A percentile compares a stretch with the other conserved stretches of the same genome.
Conservation (phyloP, 2,113 vertebrate genomes). For the Silurus glanis region DNA sequence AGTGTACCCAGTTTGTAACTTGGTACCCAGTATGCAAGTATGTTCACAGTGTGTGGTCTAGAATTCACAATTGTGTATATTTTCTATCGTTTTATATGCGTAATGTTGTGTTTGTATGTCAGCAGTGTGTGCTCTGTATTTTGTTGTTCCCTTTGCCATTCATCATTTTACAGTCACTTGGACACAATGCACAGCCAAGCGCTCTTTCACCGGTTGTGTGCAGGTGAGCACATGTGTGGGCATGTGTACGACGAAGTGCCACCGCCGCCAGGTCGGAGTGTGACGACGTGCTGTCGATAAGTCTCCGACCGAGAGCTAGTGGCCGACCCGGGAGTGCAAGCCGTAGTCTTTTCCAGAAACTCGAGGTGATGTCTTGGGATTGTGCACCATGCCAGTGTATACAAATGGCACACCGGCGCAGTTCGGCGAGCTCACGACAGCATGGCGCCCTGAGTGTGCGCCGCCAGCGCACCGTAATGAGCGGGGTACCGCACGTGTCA, state of each 20-base stretch:
- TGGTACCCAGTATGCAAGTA: background rate
- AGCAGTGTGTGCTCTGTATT: constrained; percentile 44
- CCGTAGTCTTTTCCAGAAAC: constrained; percentile 86
- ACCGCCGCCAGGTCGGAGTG: constrained; percentile 84
- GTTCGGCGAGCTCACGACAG: constrained; percentile 76
- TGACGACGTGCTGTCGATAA: constrained; percentile 90
- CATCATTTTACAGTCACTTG: constrained; percentile 3
- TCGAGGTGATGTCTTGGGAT: constrained; percentile 75
- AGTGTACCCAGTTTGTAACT: background rate
- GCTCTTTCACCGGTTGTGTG: constrained; percentile 22
- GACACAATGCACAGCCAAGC: constrained; percentile 22
- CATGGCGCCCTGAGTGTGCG: constrained; percentile 71
- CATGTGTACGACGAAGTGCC: constrained; percentile 62
- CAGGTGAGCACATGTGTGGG: constrained; percentile 63
- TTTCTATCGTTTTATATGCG: background rate
- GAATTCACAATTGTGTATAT: background rate
- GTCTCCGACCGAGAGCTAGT: constrained; percentile 72
- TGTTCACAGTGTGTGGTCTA: background rate
- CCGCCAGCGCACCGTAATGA: constrained; percentile 79
- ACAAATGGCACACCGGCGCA: constrained; percentile 73
- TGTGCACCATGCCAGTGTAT: constrained; percentile 82
- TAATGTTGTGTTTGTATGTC: constrained; percentile 21
- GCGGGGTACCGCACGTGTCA: constrained; percentile 72
- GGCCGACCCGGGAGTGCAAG: constrained; percentile 82
- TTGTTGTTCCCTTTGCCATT: constrained; percentile 28